Evolutionary conservation across 2,888 invertebrate species (phyloP).

Genomic region (Drosophila affinis): DNA sequence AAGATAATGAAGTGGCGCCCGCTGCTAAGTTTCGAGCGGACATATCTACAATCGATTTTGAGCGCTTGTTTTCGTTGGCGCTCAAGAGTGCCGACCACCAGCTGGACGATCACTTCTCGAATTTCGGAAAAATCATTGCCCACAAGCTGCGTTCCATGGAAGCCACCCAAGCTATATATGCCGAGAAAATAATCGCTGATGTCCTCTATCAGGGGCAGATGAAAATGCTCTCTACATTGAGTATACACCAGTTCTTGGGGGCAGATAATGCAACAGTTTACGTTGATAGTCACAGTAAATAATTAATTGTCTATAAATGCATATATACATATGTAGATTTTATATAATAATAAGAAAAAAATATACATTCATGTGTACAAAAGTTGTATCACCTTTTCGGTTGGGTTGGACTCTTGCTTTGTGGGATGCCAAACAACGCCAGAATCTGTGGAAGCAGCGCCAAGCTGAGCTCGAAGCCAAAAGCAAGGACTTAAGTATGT

Average conservation of each 20-base stretch:
- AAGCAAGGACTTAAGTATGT: background rate
- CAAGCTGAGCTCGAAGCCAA: background rate
- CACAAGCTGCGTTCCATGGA: conserved; percentile 83
- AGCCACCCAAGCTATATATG: conserved; percentile 80
- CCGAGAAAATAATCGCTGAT: conserved; percentile 83
- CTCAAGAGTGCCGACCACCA: conserved; percentile 79
- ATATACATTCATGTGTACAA: conserved; percentile 35
- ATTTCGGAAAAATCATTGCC: conserved; percentile 82
- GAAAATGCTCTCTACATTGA: conserved; percentile 79
- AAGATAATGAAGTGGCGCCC: conserved; percentile 67
- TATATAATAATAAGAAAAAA: conserved; percentile 41
- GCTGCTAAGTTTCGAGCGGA: conserved; percentile 79
- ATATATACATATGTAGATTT: conserved; percentile 36
- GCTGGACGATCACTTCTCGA: conserved; percentile 80
- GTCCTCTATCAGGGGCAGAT: conserved; percentile 83
- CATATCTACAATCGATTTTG: conserved; percentile 80
- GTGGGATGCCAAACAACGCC: background rate
- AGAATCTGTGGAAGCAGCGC: background rate
- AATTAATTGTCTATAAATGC: conserved; percentile 39
- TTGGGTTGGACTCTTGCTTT: background rate
- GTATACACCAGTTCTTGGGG: conserved; percentile 72
- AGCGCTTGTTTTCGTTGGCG: conserved; percentile 80
- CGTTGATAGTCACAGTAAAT: conserved; percentile 69
- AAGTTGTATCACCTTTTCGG: background rate
- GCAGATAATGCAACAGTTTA: conserved; percentile 68